These are phyloP conservation scores for Tupiocoris notatus DNA, from an alignment of 2,888 invertebrate genomes.

Conservation along the genomic window DNA sequence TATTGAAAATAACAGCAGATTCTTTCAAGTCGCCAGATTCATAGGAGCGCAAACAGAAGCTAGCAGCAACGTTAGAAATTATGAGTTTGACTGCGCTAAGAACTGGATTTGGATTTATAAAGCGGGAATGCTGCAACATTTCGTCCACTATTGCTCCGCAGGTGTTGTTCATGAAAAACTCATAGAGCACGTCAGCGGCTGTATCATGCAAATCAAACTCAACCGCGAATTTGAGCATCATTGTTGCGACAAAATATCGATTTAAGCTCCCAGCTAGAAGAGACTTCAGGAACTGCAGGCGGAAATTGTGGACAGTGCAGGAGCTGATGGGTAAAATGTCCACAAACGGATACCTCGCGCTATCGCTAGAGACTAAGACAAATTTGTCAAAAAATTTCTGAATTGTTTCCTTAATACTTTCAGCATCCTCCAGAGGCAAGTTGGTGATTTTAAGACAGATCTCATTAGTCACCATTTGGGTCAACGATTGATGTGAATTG, in stretches of 20 bases:
- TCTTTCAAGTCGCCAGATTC: background rate
- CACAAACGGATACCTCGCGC: too few relatives aligned
- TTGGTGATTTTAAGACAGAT: background rate
- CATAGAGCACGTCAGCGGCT: constrained; percentile 1
- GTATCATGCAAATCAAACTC: background rate
- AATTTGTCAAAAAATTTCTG: background rate
- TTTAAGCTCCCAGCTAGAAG: background rate
- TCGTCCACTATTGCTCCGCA: background rate
- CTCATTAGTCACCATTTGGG: background rate
- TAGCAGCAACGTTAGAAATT: background rate
- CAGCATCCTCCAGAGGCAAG: background rate
- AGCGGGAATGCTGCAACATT: background rate
- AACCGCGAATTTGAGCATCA: constrained; percentile 9
- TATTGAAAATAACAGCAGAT: background rate
- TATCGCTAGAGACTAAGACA: background rate
- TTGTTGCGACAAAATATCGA: background rate
- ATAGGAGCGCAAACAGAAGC: background rate
- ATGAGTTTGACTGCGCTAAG: background rate
- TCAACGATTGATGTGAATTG: background rate
- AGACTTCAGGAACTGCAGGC: background rate
- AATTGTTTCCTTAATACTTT: background rate
- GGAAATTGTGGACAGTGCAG: background rate
- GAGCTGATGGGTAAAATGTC: background rate
- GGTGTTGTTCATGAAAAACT: background rate
- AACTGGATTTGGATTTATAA: background rate